Conservation (phyloP, 1,140 invertebrate species). For the Magallana angulata region DNA sequence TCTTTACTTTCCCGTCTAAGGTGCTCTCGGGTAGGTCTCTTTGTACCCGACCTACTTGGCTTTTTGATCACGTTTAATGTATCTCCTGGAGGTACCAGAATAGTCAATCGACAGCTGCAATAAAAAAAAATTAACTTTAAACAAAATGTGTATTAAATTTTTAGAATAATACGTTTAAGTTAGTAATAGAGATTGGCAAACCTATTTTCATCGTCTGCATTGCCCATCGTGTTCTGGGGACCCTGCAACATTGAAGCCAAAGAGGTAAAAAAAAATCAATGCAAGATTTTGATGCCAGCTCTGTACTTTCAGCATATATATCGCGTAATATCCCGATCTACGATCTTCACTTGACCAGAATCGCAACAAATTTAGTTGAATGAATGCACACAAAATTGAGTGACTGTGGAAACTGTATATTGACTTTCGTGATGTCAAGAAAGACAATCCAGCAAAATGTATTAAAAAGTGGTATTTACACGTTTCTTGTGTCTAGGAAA, state of each 20-base stretch:
- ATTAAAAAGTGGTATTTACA: too few species aligned
- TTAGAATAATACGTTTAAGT: neutral
- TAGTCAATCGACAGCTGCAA: neutral
- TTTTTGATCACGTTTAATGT: slow-evolving; percentile 13
- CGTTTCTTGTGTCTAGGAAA: too few species aligned
- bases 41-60: neutral
- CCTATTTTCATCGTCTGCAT: neutral
- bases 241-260: neutral
- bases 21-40: neutral
- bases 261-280: neutral
- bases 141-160: neutral
- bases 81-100: slow-evolving; percentile 11
- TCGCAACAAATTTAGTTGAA: too few species aligned
- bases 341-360: too few species aligned
- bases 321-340: too few species aligned
- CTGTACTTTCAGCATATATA: too few species aligned
- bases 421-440: too few species aligned
- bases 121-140: neutral
- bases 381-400: too few species aligned
- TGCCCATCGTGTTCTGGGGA: neutral
- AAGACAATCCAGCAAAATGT: too few species aligned
- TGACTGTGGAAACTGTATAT: too few species aligned
- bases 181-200: neutral
- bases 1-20: neutral
- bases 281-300: too few species aligned